A percentile compares a stretch with the other conserved stretches of the same genome.
phyloP scores from a whole-genome alignment of 2,888 invertebrate species.

The Mayetiola destructor region DNA sequence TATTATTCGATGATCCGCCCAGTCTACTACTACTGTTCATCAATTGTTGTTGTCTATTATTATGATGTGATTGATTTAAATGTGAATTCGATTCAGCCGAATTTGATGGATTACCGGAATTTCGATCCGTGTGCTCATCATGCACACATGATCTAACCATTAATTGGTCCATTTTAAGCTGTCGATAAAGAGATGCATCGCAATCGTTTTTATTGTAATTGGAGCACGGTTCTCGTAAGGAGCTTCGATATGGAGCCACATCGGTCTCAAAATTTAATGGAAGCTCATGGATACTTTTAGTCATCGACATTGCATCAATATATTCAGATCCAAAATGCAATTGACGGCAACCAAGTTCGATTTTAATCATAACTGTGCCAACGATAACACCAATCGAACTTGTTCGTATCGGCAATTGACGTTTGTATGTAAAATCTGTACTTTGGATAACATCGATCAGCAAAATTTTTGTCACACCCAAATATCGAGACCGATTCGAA shows the following conservation, averaged over 20 bases:
- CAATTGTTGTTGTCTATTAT: neutral
- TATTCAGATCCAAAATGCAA: slow-evolving; percentile 6
- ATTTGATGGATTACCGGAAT: neutral
- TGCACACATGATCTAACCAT: neutral
- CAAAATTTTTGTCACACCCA: neutral
- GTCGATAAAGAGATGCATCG: neutral
- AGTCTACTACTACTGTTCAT: too few relatives aligned
- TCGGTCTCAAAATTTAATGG: neutral
- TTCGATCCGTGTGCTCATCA: neutral
- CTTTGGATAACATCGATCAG: neutral
- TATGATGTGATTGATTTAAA: neutral
- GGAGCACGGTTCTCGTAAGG: too few relatives aligned
- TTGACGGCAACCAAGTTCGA: neutral
- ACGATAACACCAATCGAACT: neutral
- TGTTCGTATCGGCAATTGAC: neutral
- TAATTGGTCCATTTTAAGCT: neutral
- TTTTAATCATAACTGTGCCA: neutral
- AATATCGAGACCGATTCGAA: neutral
- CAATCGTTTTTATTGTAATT: too few relatives aligned
- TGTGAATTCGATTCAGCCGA: neutral
- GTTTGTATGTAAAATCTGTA: neutral
- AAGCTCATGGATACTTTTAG: neutral
- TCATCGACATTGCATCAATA: neutral
- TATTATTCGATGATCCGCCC: neutral
- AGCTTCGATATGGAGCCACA: neutral